phyloP scores from a whole-genome alignment of 2,888 invertebrate species.

The Neocrepidodera transversa region DNA sequence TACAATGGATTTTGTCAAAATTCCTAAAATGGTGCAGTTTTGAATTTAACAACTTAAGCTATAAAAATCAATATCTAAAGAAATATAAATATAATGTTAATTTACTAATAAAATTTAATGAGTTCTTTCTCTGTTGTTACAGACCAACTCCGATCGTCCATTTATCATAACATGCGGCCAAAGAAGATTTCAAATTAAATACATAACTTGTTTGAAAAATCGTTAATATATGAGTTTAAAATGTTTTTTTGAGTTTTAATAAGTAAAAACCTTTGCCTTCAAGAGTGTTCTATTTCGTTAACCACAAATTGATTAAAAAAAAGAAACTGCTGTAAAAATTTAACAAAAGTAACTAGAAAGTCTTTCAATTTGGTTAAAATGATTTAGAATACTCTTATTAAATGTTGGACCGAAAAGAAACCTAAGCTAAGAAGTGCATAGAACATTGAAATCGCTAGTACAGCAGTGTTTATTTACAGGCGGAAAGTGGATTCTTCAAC shows the following conservation, averaged over 20 bases:
- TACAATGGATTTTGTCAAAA: no score
- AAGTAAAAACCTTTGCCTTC: conserved; percentile 3
- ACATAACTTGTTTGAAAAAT: conserved; percentile 11
- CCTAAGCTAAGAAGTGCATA: conserved; percentile 22
- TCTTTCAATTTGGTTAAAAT: conserved; percentile 6
- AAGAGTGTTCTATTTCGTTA: conserved; percentile 1
- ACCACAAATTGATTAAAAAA: background rate
- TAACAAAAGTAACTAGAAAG: no score
- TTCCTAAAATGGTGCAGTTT: no score
- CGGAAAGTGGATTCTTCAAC: conserved; percentile 53
- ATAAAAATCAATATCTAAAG: no score
- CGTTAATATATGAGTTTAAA: conserved; percentile 11
- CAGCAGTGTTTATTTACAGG: conserved; percentile 61
- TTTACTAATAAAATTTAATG: no score
- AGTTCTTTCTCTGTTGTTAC: conserved; percentile 41
- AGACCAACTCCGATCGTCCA: conserved; percentile 29
- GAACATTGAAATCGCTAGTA: conserved; percentile 48
- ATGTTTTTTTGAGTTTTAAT: conserved; percentile 17
- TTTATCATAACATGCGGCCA: conserved; percentile 18
- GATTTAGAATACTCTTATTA: conserved; percentile 20
- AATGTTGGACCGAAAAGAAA: conserved; percentile 41
- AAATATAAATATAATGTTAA: no score
- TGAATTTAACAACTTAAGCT: no score
- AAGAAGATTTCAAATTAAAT: conserved; percentile 24
- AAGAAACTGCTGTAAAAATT: no score